Base-by-base conservation (phyloP, 2,113 vertebrate genomes). In the Xiphias gladius region DNA sequence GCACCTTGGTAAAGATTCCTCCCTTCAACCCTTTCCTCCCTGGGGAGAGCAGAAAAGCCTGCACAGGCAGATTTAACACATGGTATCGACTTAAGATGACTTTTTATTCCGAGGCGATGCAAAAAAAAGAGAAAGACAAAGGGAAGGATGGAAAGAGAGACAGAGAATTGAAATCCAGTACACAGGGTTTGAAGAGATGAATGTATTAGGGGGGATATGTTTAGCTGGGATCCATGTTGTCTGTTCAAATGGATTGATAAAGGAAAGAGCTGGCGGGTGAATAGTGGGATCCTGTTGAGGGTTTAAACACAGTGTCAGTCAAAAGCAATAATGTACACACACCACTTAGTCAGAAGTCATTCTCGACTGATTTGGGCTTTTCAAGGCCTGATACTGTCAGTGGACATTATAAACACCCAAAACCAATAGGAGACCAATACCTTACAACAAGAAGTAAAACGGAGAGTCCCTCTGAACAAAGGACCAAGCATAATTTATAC, bases 21-120 rank as follows among this genome's bases (percentile, higher is more conserved):
- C 26, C 32, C 41, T 55, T 28, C 86, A 57, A 16, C 30, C 58
- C 55, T 66, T 19, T 0, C 52, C n/a, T 73, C 79, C 77, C 73
- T 7, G 7, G 82, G 74, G 86, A 86, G 50, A 67, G 22, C 76
- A 78, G 71, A 87, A 76, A 48, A 83, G 88, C 91, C 88, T 90
- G 82, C 85, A 90, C 88, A 85, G 89, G 90, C 89, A 92, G 79
- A 92, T 93, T 91, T 86, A 88, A 70, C 81, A 86, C 87, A 86
- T 86, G 78, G 63, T 92, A 90, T 92, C 87, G 90, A 93, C 89
- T 93, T 86, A 87, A 85, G 74, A 89, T 71, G 80, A 89, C 76
- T 76, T 73, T 80, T 78, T 82, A 79, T 85, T 77, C 69, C 65
- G 77, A 85, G 86, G 72, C 58, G 39, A 79, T 10, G 66, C 65